A percentile compares a stretch with the other conserved stretches of the same genome.
These are phyloP conservation scores for Euspilapteryx auroguttella DNA, from an alignment of 2,888 invertebrate genomes.

Conservation along the genomic window DNA sequence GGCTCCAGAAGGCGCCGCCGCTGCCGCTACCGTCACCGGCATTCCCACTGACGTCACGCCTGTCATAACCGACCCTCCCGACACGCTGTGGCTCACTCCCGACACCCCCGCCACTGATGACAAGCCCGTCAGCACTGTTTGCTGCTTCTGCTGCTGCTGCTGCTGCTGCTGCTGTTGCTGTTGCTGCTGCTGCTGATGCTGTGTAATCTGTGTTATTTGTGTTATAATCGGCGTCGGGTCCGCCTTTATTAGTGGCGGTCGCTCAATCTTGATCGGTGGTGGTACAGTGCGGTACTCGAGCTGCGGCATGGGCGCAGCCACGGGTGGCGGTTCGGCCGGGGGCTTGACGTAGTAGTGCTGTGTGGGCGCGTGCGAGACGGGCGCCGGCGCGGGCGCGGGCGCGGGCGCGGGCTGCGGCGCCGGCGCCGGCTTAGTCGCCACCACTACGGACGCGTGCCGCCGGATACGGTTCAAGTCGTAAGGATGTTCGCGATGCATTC, in stretches of 20 bases:
- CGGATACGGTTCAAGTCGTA: conserved; percentile 85
- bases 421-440: conserved; percentile 51
- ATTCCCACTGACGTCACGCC: neutral
- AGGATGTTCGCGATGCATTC: conserved; percentile 89
- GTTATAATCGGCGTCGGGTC: conserved; percentile 13
- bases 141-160: conserved; percentile 42
- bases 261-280: conserved; percentile 36
- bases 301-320: conserved; percentile 11
- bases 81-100: conserved; percentile 14
- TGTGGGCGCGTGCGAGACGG: conserved; percentile 13
- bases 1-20: conserved; percentile 5
- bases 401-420: conserved; percentile 8
- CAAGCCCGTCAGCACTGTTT: neutral
- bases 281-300: conserved; percentile 15
- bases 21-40: neutral
- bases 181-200: conserved; percentile 12
- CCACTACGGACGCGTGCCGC: conserved; percentile 61
- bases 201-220: conserved; percentile 9
- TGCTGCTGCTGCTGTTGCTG: conserved; percentile 19
- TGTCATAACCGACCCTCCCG: neutral
- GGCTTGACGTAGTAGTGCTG: conserved; percentile 26
- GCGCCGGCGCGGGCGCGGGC: conserved; percentile 7
- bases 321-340: conserved; percentile 52
- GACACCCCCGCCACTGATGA: neutral
- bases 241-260: conserved; percentile 31